Evolutionary conservation across 1,140 invertebrate species (phyloP).

Genomic region (Bradynema listronoti): DNA sequence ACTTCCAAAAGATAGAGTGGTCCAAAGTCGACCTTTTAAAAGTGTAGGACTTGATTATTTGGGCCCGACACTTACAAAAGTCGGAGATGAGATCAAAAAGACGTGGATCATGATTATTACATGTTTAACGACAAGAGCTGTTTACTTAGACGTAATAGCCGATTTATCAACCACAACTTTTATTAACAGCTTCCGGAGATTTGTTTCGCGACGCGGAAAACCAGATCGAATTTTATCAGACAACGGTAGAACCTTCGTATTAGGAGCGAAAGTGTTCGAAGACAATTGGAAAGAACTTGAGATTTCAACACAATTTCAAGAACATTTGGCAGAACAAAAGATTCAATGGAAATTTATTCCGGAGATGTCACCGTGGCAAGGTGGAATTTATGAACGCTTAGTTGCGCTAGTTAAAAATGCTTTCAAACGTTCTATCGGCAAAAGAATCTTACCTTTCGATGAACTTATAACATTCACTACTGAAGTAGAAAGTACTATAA

Average conservation of each 20-base stretch:
- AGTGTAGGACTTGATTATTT: too few relatives aligned
- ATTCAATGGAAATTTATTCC: slow-evolving; percentile 21
- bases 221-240: slow-evolving; percentile 13
- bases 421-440: slow-evolving; percentile 16
- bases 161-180: slow-evolving; percentile 14
- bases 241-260: slow-evolving; percentile 14
- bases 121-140: slow-evolving; percentile 17
- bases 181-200: slow-evolving; percentile 16
- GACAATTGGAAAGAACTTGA: neutral
- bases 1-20: too few relatives aligned
- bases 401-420: slow-evolving; percentile 15
- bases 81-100: neutral
- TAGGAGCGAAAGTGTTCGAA: neutral
- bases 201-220: neutral
- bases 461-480: slow-evolving; percentile 14
- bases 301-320: too few relatives aligned
- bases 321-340: neutral
- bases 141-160: slow-evolving; percentile 12
- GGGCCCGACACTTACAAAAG: too few relatives aligned
- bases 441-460: neutral
- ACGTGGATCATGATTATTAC: slow-evolving; percentile 20
- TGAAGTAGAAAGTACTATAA: slow-evolving; percentile 4
- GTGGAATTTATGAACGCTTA: slow-evolving; percentile 22
- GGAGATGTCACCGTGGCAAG: slow-evolving; percentile 15
- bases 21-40: too few relatives aligned